phyloP scores from a whole-genome alignment of 2,888 invertebrate species.

The Byasa hedistus region DNA sequence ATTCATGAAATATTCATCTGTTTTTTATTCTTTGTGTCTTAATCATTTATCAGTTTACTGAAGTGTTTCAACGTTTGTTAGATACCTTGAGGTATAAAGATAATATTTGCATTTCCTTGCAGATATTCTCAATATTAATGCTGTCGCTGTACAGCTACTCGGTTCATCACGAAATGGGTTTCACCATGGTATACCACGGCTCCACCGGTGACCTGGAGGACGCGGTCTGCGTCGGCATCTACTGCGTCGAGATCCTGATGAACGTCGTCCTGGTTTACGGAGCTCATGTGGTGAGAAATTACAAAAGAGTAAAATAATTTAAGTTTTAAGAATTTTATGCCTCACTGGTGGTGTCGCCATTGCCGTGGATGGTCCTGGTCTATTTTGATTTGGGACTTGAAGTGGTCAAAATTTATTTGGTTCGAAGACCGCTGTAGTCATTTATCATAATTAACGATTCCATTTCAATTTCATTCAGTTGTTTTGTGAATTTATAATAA shows the following conservation, averaged over 20 bases:
- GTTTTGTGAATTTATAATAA: neutral
- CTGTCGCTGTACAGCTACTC: constrained; percentile 55
- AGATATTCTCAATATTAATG: constrained; percentile 61
- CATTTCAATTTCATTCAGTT: neutral
- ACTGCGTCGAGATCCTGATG: constrained; percentile 55
- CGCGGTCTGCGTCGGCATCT: constrained; percentile 51
- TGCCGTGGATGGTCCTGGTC: no score
- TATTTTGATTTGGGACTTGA: no score
- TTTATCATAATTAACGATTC: no score
- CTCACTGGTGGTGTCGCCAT: no score
- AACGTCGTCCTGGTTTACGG: constrained; percentile 54
- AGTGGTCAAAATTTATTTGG: no score
- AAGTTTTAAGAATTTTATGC: no score
- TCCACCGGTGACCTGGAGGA: constrained; percentile 38
- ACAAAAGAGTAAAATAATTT: neutral
- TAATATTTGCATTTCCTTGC: constrained; percentile 36
- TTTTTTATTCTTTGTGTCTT: no score
- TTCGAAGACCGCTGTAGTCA: no score
- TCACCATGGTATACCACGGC: constrained; percentile 44
- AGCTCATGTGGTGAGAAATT: constrained; percentile 54
- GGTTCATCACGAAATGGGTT: constrained; percentile 34
- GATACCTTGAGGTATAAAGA: no score
- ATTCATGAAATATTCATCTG: no score
- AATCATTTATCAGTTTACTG: no score
- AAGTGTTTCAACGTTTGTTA: no score